These are phyloP conservation scores for Trematocara variabile DNA, from an alignment of 2,113 vertebrate species.

Conservation along the genomic window DNA sequence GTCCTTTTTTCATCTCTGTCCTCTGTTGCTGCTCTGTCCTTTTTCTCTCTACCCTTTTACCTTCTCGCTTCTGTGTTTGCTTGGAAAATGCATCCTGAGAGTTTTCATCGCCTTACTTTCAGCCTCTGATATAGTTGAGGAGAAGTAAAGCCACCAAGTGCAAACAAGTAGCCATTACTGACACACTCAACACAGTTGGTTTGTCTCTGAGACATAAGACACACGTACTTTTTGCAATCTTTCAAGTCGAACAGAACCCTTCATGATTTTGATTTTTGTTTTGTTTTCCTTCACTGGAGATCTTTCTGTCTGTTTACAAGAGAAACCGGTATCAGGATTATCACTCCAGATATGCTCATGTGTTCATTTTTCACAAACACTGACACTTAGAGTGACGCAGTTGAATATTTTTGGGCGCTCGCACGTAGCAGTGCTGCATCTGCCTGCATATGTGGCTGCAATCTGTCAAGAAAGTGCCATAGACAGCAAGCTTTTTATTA, in stretches of 20 bases:
- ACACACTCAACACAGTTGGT: neutral
- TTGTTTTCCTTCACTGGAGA: neutral
- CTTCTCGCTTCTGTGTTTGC: neutral
- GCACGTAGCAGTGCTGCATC: neutral
- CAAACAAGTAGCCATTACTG: neutral
- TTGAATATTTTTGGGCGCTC: neutral
- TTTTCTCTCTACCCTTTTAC: neutral
- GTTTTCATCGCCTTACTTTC: neutral
- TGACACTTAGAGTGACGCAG: slow-evolving; percentile 36
- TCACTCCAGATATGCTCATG: neutral
- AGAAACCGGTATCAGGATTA: slow-evolving; percentile 8
- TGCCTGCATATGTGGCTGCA: neutral
- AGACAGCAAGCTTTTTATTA: neutral
- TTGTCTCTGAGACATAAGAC: neutral
- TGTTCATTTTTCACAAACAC: neutral
- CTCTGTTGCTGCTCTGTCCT: neutral
- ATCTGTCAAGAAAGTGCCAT: neutral
- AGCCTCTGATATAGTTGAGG: neutral
- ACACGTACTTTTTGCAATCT: neutral
- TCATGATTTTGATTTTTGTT: neutral
- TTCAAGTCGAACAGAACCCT: neutral
- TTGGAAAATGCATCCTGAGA: neutral
- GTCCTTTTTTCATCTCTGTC: neutral
- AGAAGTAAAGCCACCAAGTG: neutral
- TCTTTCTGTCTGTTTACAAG: neutral